Evolutionary conservation across 2,113 vertebrate species (phyloP).

Genomic region (Herpailurus yagouaroundi): DNA sequence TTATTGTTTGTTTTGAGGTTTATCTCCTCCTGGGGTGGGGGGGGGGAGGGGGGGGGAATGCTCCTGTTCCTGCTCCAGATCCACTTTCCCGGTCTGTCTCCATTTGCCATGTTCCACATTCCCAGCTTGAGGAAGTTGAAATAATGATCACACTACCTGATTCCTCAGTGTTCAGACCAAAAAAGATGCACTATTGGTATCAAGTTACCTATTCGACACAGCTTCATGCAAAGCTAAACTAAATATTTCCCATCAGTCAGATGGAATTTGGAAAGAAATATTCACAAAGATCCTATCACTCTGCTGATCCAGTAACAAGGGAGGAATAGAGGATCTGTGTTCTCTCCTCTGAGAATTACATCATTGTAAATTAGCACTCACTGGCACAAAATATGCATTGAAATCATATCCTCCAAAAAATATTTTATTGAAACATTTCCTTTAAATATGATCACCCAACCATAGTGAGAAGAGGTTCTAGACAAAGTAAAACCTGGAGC

Average conservation of each 20-base stretch:
- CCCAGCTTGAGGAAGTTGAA: background rate
- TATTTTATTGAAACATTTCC: background rate
- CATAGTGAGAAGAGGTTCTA: background rate
- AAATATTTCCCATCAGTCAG: background rate
- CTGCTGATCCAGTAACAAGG: background rate
- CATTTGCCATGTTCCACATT: background rate
- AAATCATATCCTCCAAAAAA: background rate
- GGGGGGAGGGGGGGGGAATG: too few relatives aligned
- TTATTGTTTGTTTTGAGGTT: background rate
- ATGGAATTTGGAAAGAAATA: constrained; percentile 16
- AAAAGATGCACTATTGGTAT: background rate
- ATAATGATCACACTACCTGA: background rate
- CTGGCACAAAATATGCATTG: background rate
- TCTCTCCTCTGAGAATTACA: constrained; percentile 19
- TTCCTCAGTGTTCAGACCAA: background rate
- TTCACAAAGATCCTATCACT: background rate
- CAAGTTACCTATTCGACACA: background rate
- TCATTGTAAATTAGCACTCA: background rate
- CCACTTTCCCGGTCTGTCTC: background rate
- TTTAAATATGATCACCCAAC: background rate
- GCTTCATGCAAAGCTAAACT: background rate
- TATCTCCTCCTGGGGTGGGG: background rate
- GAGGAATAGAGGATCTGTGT: background rate
- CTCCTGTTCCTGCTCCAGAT: background rate
- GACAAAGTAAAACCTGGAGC: too few relatives aligned